Evolutionary conservation across 2,797 vertebrate species (phyloP), one percentile per base, ranked within the genome.

Genomic region (Cheirogaleus major): DNA sequence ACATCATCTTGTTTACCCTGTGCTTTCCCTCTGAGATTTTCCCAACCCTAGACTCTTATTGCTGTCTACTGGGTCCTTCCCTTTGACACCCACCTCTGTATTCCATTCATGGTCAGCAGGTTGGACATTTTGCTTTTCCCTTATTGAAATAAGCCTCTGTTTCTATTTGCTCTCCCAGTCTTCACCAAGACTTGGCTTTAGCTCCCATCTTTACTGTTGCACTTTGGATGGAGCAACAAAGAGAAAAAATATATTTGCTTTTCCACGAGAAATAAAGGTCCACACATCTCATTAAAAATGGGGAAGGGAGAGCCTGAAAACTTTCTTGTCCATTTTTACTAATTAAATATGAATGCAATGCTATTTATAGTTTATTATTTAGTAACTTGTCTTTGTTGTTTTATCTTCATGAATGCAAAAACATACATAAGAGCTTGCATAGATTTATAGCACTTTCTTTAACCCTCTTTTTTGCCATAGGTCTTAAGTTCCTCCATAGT

Each of bases 321-420:
- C 25, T n/a, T 80, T 35, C 63, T 59, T 87, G 70, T 32, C 14
- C 61, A 84, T 76, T 91, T 91, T 92, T 65, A 86, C 38, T 79
- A 65, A 92, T 72, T 92, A 88, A 89, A 89, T 79, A 88, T 73
- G 67, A 4, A 95, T 35, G 30, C 2, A 15, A 43, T 38, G 6
- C 12, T 92, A 93, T 83, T 80, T 83, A 72, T 88, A 75, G 78
- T 82, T 93, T 85, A 93, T 80, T 86, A 76, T 35, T 83, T 43
- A 84, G 38, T 52, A 73, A 81, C 17, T 70, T 86, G 23, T 59
- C 72, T 50, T 82, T 93, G 27, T 70, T 76, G 4, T 81, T 95
- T 70, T 67, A 25, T 61, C 61, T 92, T 27, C 22, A 70, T 6
- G 25, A 92, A 88, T 79, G 55, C 48, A 73, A 88, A 95, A 72